Conservation (phyloP, 2,797 vertebrate species). For the Diplodus puntazzo region DNA sequence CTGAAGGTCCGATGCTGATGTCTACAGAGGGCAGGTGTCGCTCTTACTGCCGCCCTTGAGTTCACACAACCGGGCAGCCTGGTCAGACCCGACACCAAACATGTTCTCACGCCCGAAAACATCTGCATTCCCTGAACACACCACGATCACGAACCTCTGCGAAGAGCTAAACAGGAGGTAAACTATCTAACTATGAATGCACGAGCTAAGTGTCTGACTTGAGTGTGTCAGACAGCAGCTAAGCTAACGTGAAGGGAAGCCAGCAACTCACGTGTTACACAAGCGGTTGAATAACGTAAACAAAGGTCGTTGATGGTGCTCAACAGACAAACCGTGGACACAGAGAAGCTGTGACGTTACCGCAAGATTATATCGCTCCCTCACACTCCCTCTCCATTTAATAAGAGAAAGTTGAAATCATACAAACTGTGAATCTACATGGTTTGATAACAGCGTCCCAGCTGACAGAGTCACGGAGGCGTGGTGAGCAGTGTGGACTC, state of each 20-base stretch:
- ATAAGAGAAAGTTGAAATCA: not conserved
- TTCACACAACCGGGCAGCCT: not conserved
- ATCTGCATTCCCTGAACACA: conserved; percentile 9
- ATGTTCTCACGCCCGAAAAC: conserved; percentile 29
- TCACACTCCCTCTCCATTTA: rapidly evolving
- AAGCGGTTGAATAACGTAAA: conserved; percentile 38
- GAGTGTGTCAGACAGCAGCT: not conserved
- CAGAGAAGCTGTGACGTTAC: rapidly evolving
- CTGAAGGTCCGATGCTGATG: conserved; percentile 32
- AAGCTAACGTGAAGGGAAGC: not conserved
- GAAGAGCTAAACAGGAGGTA: rapidly evolving
- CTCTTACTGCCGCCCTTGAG: not conserved
- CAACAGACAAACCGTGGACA: not conserved
- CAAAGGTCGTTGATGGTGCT: not conserved
- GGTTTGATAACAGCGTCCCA: not conserved
- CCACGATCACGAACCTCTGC: too few species aligned
- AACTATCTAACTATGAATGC: not conserved
- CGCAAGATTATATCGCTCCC: rapidly evolving
- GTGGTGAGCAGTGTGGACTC: not conserved
- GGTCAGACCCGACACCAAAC: conserved; percentile 24
- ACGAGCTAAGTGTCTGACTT: not conserved
- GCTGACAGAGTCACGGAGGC: not conserved
- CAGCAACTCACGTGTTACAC: conserved; percentile 25
- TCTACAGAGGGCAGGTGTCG: conserved; percentile 23
- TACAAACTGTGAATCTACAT: not conserved